Conservation (phyloP, 2,113 vertebrate species). For the Crotalus helleri region DNA sequence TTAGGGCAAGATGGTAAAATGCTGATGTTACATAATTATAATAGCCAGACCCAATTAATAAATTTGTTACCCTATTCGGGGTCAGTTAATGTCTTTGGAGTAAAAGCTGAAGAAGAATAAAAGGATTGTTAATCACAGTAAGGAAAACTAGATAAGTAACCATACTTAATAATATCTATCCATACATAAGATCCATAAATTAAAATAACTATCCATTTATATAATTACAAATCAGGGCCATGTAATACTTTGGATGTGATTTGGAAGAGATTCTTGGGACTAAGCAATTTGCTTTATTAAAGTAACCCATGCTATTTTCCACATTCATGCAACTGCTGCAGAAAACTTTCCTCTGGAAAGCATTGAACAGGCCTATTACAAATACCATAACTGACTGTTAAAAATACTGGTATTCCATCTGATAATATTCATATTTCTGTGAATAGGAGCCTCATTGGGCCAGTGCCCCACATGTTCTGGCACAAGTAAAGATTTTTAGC, state of each 20-base stretch:
- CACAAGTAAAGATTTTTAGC: constrained; percentile 48
- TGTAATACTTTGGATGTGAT: background rate
- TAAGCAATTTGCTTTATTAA: background rate
- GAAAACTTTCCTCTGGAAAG: background rate
- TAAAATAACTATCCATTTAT: background rate
- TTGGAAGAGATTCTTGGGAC: background rate
- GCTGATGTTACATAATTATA: background rate
- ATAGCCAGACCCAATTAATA: background rate
- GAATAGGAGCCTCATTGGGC: background rate
- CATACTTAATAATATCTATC: background rate
- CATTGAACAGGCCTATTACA: background rate
- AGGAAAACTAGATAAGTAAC: background rate
- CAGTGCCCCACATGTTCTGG: background rate
- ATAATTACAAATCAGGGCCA: background rate
- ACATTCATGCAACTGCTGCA: background rate
- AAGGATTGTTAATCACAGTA: background rate
- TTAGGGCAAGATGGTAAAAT: background rate
- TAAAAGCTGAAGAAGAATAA: background rate
- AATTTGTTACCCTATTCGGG: background rate
- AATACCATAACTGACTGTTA: background rate
- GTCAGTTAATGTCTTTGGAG: background rate
- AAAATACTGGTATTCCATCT: background rate
- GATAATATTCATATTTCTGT: background rate
- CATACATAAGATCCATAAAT: background rate
- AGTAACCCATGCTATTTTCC: background rate